A percentile compares a stretch with the other conserved stretches of the same genome.
Evolutionary conservation across 2,797 vertebrate genomes (phyloP).

Genomic region (Sebastes iracundus): DNA sequence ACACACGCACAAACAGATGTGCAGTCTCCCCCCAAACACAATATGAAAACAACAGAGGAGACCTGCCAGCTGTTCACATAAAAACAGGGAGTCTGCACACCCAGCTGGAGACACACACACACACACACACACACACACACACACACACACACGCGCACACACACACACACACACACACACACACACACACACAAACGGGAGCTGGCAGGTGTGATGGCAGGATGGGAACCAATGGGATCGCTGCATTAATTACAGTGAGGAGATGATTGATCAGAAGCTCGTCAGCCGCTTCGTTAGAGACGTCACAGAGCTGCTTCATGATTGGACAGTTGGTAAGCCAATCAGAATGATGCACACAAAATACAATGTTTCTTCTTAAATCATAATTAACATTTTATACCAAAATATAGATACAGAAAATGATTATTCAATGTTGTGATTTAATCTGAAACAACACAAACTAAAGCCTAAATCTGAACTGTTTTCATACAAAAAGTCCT

Average conservation of each 20-base stretch:
- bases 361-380: neutral
- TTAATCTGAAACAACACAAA: neutral
- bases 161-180: conserved; percentile 29
- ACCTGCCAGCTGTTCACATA: conserved; percentile 80
- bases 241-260: conserved; percentile 44
- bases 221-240: conserved; percentile 31
- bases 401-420: neutral
- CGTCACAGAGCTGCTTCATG: conserved; percentile 5
- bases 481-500: neutral
- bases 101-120: conserved; percentile 68
- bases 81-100: conserved; percentile 61
- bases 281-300: neutral
- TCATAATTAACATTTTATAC: neutral
- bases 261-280: conserved; percentile 28
- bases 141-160: conserved; percentile 21
- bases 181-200: conserved; percentile 15
- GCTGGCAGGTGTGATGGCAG: conserved; percentile 30
- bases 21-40: conserved; percentile 54
- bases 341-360: neutral
- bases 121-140: conserved; percentile 34
- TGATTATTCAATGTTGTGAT: neutral
- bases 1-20: conserved; percentile 47
- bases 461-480: neutral
- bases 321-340: conserved; percentile 19
- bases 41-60: conserved; percentile 72